A percentile compares a stretch with the other conserved stretches of the same genome.
These are phyloP conservation scores for Andrena cerasifolii DNA, from an alignment of 1,140 invertebrate genomes.

Conservation along the genomic window DNA sequence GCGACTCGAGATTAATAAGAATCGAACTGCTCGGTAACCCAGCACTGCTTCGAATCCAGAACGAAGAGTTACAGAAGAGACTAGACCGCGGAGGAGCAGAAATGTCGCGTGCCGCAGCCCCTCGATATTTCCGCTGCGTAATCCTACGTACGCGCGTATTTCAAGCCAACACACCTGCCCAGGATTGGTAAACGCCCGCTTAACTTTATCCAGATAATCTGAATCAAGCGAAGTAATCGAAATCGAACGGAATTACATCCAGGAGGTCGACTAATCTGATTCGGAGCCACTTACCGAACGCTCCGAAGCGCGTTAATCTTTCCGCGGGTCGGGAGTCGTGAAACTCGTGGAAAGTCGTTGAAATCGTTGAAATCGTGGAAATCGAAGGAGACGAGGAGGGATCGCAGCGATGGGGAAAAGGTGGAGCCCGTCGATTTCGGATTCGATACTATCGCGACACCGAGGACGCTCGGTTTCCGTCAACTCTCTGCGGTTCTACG, in stretches of 20 bases:
- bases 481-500: no score
- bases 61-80: no score
- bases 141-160: background rate
- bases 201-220: conserved; percentile 43
- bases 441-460: no score
- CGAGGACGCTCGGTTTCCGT: no score
- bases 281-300: conserved; percentile 9
- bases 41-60: no score
- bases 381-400: background rate
- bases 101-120: no score
- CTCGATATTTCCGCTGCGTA: no score
- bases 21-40: no score
- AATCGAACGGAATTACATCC: conserved; percentile 36
- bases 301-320: conserved; percentile 23
- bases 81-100: no score
- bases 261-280: conserved; percentile 31
- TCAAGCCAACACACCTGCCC: background rate
- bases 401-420: background rate
- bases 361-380: no score
- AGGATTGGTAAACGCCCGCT: background rate
- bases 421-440: no score
- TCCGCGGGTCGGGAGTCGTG: background rate
- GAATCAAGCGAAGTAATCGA: conserved; percentile 25
- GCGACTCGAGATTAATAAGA: no score
- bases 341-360: conserved; percentile 22